These are phyloP conservation scores for Coccyzus lansbergi DNA, from an alignment of 2,797 vertebrate genomes.

Conservation along the genomic window DNA sequence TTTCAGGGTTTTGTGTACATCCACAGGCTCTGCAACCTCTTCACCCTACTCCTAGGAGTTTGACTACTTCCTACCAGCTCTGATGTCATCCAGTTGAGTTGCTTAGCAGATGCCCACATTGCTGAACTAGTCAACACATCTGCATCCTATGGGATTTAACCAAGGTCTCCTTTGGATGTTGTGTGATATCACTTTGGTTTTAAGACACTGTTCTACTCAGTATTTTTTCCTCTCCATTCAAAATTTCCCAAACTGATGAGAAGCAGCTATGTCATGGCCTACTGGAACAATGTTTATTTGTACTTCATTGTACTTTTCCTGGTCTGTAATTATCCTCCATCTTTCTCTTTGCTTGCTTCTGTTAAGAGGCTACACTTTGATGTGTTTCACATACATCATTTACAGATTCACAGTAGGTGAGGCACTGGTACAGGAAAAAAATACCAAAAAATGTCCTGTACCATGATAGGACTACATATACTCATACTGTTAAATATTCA, in stretches of 20 bases:
- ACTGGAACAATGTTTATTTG: background rate
- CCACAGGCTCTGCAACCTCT: background rate
- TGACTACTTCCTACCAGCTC: background rate
- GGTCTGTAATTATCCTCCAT: background rate
- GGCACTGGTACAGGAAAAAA: background rate
- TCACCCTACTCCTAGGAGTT: background rate
- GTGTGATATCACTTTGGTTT: background rate
- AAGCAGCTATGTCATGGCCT: background rate
- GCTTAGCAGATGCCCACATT: accelerated
- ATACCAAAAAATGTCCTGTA: background rate
- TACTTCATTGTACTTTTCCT: background rate
- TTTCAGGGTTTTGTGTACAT: background rate
- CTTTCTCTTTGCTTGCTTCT: background rate
- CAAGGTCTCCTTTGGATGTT: background rate
- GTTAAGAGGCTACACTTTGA: background rate
- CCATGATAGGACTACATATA: background rate
- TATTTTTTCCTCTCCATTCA: background rate
- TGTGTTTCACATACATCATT: background rate
- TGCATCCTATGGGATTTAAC: background rate
- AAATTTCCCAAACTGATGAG: background rate
- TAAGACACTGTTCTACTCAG: background rate
- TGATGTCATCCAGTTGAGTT: background rate
- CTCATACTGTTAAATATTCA: background rate
- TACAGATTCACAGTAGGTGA: background rate
- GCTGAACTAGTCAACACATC: background rate